Base-by-base conservation (phyloP, 2,888 invertebrate genomes). In the Eupithecia subfuscata region DNA sequence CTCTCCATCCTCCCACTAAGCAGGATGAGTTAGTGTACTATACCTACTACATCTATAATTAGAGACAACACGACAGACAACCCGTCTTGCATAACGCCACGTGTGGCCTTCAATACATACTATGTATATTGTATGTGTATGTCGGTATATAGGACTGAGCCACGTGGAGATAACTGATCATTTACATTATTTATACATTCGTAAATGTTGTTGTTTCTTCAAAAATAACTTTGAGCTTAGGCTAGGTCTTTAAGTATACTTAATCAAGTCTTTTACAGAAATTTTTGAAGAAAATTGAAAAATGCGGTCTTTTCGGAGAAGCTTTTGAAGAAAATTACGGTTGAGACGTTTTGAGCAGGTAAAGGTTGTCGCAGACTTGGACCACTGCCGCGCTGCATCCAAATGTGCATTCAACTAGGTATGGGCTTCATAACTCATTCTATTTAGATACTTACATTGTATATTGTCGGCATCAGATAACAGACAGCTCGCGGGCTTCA, bases 111-210 rank as follows among this genome's bases (percentile, higher is more conserved):
- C 9, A 18, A n/a, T 11, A n/a, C 8, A 64, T 11, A 18, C 14
- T 63, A 25, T 34, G 25, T 64, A 25, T 18, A 64, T 64, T 16
- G 2, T 43, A 18, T 52, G 5, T 56, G 56, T n/a, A 2, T n/a
- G 52, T 52, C n/a, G 8, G 52, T 56, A 56, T 56, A 25, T 1
- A 12, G 25, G 5, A 34, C 1, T 11, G n/a, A 16, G 12, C 34
- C 65, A 67, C 65, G 65, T 67, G 65, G 65, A 34, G 65, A n/a
- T 65, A 65, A 18, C 65, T 30, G 30, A 37, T 64, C 37, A 22
- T 65, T 34, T 37, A 11, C n/a, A 8, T 56, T 56, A 56, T 4
- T 22, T 9, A 40, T 40, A 40, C 8, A 40, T 40, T 7, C 40
- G 40, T 40, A 9, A 0, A 7, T 40, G n/a, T 56, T 52, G 9